Conservation (phyloP, 2,888 invertebrate species). For the Trachelus stipa region DNA sequence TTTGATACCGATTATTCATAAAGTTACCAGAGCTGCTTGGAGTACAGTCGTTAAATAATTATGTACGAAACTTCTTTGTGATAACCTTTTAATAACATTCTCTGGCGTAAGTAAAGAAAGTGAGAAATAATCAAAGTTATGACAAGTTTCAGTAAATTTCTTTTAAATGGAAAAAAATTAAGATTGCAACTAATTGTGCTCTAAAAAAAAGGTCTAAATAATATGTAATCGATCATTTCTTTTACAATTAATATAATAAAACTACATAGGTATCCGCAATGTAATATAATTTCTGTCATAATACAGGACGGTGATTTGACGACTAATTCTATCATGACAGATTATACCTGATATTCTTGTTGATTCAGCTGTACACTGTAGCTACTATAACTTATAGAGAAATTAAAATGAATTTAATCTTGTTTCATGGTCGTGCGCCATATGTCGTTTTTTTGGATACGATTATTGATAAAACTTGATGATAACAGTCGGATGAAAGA, state of each 20-base stretch:
- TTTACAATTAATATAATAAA: no score
- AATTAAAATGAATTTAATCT: neutral
- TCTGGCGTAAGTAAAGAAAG: neutral
- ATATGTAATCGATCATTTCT: no score
- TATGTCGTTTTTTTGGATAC: neutral
- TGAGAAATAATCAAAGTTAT: neutral
- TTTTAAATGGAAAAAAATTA: no score
- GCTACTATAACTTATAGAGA: neutral
- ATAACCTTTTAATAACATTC: neutral
- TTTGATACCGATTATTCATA: neutral
- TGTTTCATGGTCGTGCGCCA: neutral
- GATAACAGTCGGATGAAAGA: neutral
- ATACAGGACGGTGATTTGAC: neutral
- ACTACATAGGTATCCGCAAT: no score
- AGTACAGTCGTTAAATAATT: neutral
- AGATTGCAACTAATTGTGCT: no score
- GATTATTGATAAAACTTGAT: neutral
- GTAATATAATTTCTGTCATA: neutral
- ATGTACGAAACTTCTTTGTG: neutral
- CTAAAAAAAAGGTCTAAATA: no score
- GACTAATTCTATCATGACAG: neutral
- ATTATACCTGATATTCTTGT: neutral
- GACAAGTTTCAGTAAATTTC: neutral
- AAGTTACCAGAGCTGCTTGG: neutral
- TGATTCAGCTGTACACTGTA: neutral